Evolutionary conservation across 2,888 invertebrate genomes (phyloP).

Genomic region (Rhagonycha fulva): DNA sequence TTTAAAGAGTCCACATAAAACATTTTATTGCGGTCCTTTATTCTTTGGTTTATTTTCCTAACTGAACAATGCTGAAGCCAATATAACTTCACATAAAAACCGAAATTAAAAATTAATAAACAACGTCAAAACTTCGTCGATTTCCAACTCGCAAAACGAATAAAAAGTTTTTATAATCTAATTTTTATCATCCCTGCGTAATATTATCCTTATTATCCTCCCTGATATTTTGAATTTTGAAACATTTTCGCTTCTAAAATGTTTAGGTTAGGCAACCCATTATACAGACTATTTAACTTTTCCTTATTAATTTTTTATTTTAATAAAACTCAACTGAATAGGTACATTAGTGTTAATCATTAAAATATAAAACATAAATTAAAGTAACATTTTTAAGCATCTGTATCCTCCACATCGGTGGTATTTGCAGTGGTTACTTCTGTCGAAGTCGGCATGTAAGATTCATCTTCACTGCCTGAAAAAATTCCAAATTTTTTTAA

Average conservation of each 20-base stretch:
- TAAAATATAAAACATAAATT: background rate
- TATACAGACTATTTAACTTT: background rate
- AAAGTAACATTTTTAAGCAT: background rate
- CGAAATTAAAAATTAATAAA: background rate
- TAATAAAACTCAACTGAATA: background rate
- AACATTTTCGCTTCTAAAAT: background rate
- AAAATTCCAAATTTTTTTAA: background rate
- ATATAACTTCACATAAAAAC: background rate
- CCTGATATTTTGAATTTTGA: background rate
- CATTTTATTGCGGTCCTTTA: background rate
- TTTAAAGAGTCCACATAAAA: background rate
- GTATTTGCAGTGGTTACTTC: background rate
- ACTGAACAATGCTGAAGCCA: background rate
- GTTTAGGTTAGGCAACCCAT: background rate
- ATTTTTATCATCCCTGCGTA: background rate
- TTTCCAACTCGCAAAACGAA: background rate
- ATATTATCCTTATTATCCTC: no score
- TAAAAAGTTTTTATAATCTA: background rate
- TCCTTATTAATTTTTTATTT: background rate
- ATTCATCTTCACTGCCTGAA: conserved; percentile 21
- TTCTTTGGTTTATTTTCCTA: background rate
- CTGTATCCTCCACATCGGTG: background rate
- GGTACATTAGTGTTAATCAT: background rate
- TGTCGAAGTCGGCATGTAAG: conserved; percentile 25
- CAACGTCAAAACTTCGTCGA: background rate